Conservation (phyloP, 2,888 invertebrate species). For the Sminthurinus aureus region DNA sequence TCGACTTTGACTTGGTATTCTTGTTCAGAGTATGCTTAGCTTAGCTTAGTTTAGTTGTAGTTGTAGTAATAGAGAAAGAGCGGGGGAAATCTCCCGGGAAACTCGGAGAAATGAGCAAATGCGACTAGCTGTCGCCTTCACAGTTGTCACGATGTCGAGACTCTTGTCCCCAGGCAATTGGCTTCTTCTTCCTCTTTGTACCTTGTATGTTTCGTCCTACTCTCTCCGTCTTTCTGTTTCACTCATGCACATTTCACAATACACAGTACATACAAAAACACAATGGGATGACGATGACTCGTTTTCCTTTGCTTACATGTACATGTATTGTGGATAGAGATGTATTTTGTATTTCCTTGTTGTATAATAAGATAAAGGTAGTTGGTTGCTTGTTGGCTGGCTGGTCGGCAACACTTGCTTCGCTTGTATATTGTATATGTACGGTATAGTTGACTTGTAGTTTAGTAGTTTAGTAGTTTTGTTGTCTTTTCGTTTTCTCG, state of each 20-base stretch:
- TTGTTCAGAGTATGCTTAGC: too few relatives aligned
- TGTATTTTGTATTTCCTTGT: background rate
- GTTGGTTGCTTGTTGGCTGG: constrained; percentile 18
- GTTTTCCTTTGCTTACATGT: background rate
- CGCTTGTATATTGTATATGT: too few relatives aligned
- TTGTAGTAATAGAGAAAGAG: background rate
- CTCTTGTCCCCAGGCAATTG: constrained; percentile 57
- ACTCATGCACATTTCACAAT: background rate
- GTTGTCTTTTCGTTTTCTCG: too few relatives aligned
- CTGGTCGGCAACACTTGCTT: background rate
- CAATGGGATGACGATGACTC: too few relatives aligned
- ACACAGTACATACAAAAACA: background rate
- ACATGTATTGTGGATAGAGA: background rate
- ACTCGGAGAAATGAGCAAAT: constrained; percentile 57
- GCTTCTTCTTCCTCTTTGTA: constrained; percentile 31
- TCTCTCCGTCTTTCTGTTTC: background rate
- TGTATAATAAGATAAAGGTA: constrained; percentile 27
- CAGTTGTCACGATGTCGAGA: constrained; percentile 58
- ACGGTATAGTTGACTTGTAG: too few relatives aligned
- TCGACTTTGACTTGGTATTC: too few relatives aligned
- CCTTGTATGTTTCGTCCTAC: too few relatives aligned
- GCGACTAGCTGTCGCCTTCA: constrained; percentile 50
- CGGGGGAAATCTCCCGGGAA: constrained; percentile 12
- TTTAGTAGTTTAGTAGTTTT: too few relatives aligned
- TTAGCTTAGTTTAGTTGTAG: too few relatives aligned